Evolutionary conservation across 2,888 invertebrate genomes (phyloP), one percentile per base, ranked within the genome.

Genomic region (Aphrophora alni): DNA sequence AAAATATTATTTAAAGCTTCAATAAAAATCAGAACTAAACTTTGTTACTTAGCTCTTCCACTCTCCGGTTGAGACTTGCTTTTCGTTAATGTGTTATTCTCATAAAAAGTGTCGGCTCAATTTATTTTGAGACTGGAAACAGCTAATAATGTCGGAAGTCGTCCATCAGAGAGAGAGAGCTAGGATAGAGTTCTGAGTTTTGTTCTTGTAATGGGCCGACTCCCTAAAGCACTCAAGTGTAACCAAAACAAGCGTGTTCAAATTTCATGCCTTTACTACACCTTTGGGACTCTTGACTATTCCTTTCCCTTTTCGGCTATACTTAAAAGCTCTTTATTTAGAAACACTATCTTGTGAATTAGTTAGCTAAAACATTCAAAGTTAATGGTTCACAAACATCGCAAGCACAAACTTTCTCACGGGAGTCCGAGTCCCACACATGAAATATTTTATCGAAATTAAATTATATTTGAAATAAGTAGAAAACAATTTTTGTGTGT

Each of bases 31-130:
- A n/a, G n/a, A n/a, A n/a, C n/a, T n/a, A n/a, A n/a, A n/a, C n/a
- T n/a, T n/a, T n/a, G n/a, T n/a, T n/a, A n/a, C n/a, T n/a, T n/a
- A n/a, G n/a, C n/a, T n/a, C n/a, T n/a, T n/a, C n/a, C 33, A 33
- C 33, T 33, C 33, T 33, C 33, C 5, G 33, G 33, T 8, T 33
- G 33, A 33, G 8, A 3, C 59, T 59, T 2, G 59, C 4, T 59
- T 59, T 59, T 21, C 59, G 59, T 59, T 59, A 59, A 59, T 59
- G 59, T 59, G 59, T 59, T 59, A 59, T 59, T 21, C 59, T 59
- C 59, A 59, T 59, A 59, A 59, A 59, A 59, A 59, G 59, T 59
- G 59, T 59, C 59, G 59, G 2, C 59, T 21, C 21, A 21, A 59
- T 59, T 59, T 59, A 59, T 59, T 59, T 59, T 14, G 5, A 59